Evolutionary conservation across 2,113 vertebrate species (phyloP).

Genomic region (human (Homo sapiens)): DNA sequence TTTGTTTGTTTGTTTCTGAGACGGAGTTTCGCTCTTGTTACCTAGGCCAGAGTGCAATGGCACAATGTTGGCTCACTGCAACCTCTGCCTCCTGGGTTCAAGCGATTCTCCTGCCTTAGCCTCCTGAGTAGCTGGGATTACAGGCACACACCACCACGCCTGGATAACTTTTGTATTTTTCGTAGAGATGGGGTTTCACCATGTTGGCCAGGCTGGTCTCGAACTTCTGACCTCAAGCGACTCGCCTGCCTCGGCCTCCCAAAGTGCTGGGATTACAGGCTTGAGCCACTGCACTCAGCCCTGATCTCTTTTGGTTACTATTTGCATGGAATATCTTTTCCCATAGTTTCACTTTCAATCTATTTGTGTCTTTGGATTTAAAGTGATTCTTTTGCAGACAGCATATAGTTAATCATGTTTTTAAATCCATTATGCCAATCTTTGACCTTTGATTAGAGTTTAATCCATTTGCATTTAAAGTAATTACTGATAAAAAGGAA

Average conservation of each 20-base stretch:
- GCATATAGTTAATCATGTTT: neutral
- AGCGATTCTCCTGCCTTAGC: neutral
- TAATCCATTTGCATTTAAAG: neutral
- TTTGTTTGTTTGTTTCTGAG: neutral
- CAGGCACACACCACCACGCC: too few species aligned
- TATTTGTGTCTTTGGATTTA: neutral
- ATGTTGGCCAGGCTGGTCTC: neutral
- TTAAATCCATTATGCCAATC: neutral
- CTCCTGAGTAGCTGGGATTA: neutral
- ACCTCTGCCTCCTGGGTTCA: neutral
- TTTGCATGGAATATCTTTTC: too few species aligned
- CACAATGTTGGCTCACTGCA: neutral
- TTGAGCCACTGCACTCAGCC: neutral
- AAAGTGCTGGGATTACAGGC: neutral
- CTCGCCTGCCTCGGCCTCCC: accelerated
- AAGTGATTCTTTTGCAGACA: neutral
- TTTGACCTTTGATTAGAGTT: neutral
- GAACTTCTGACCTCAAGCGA: neutral
- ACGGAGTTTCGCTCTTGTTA: neutral
- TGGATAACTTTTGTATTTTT: neutral
- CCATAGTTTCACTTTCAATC: too few species aligned
- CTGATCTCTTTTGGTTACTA: too few species aligned
- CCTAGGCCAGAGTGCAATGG: neutral
- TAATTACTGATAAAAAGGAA: neutral
- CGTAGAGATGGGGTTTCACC: neutral